These are phyloP conservation scores for Aphidius gifuensis DNA, from an alignment of 1,140 invertebrate species.

Conservation along the genomic window DNA sequence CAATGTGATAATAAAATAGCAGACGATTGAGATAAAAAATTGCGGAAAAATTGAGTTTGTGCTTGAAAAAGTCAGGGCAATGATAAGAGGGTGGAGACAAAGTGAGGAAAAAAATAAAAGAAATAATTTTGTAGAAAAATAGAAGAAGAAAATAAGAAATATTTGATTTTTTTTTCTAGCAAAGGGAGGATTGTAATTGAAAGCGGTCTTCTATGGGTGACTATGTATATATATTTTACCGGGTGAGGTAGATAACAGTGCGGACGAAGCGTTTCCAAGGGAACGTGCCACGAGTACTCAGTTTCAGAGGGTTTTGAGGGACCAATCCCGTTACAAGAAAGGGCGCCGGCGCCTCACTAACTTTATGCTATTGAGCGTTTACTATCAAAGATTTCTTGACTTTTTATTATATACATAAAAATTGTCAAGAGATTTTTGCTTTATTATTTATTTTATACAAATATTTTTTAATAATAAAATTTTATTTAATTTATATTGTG, in stretches of 20 bases:
- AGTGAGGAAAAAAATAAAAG: constrained; percentile 26
- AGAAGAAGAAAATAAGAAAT: constrained; percentile 28
- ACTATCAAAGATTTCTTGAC: constrained; percentile 48
- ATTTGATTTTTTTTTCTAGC: constrained; percentile 17
- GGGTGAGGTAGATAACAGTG: constrained; percentile 39
- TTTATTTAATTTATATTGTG: neutral
- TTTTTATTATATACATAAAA: constrained; percentile 27
- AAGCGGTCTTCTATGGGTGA: constrained; percentile 39
- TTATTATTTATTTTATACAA: no score
- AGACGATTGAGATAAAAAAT: neutral
- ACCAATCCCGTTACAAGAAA: constrained; percentile 31
- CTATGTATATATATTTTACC: neutral
- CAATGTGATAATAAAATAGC: neutral
- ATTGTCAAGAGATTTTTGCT: no score
- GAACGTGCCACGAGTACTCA: constrained; percentile 38
- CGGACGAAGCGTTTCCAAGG: constrained; percentile 51
- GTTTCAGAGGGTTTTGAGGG: constrained; percentile 25
- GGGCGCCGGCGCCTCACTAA: constrained; percentile 43
- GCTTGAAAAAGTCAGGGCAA: neutral
- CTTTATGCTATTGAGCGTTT: constrained; percentile 49
- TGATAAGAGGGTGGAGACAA: neutral
- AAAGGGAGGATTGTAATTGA: constrained; percentile 40
- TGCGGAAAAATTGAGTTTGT: neutral
- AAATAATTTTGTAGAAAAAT: constrained; percentile 21
- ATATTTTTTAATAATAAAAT: neutral